Percentiles rank a stretch among this genome's conserved stretches.
phyloP scores from a whole-genome alignment of 2,797 vertebrate genomes.

The Mus spretus region DNA sequence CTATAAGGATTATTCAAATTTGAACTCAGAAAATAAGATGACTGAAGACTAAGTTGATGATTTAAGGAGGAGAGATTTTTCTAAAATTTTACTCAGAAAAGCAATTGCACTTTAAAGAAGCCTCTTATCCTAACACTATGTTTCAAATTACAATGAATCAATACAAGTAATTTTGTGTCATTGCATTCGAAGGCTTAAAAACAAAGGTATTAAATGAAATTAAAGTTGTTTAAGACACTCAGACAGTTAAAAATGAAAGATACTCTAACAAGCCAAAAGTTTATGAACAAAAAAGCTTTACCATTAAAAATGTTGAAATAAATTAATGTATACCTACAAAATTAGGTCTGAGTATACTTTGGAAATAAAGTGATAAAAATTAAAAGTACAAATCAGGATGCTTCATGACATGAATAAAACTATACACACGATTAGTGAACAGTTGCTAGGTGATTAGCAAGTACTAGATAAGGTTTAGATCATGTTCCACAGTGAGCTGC shows the following conservation, averaged over 20 bases:
- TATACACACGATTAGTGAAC: constrained; percentile 50
- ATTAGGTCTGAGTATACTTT: constrained; percentile 50
- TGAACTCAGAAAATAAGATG: constrained; percentile 45
- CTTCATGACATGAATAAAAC: constrained; percentile 60
- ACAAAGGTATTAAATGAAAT: constrained; percentile 62
- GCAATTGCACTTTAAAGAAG: constrained; percentile 42
- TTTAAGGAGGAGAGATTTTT: constrained; percentile 21
- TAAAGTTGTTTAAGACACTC: constrained; percentile 63
- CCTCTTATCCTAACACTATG: constrained; percentile 49
- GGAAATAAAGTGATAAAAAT: constrained; percentile 67
- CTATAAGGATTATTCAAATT: not conserved
- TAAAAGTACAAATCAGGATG: constrained; percentile 71
- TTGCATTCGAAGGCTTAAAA: constrained; percentile 41
- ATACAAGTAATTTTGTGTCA: constrained; percentile 52
- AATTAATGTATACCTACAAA: constrained; percentile 52
- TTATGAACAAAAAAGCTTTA: constrained; percentile 38
- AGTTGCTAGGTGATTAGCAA: constrained; percentile 37
- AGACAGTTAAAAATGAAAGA: constrained; percentile 68
- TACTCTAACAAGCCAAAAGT: constrained; percentile 57
- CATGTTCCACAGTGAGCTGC: constrained; percentile 17
- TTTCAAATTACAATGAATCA: constrained; percentile 70
- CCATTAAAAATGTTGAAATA: constrained; percentile 58
- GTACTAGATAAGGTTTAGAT: constrained; percentile 24
- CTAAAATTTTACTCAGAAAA: constrained; percentile 53
- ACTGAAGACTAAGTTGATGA: constrained; percentile 66